Evolutionary conservation across 2,888 invertebrate species (phyloP).

Genomic region (Ecliptopera silaceata): DNA sequence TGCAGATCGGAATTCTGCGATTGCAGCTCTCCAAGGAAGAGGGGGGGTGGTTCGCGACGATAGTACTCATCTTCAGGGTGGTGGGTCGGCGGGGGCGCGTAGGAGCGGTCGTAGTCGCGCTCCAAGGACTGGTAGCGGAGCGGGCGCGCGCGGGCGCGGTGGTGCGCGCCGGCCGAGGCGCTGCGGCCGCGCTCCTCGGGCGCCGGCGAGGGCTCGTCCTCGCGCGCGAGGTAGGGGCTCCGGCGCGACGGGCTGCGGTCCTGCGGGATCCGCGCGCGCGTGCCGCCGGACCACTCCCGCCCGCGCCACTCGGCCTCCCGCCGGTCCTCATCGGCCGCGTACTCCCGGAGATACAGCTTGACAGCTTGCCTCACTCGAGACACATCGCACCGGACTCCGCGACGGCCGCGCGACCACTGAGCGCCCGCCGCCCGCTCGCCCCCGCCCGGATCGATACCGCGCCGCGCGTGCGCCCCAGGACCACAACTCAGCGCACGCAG

Average conservation of each 20-base stretch:
- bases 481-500: conserved; percentile 58
- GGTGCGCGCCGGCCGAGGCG: conserved; percentile 86
- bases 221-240: conserved; percentile 89
- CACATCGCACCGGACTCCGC: conserved; percentile 73
- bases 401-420: conserved; percentile 81
- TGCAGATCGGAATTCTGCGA: conserved; percentile 97
- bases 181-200: conserved; percentile 92
- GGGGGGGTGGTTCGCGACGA: conserved; percentile 83
- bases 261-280: conserved; percentile 89
- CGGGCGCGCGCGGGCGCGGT: conserved; percentile 91
- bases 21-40: conserved; percentile 93
- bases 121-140: conserved; percentile 89
- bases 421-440: conserved; percentile 51
- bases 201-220: conserved; percentile 91
- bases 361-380: conserved; percentile 75
- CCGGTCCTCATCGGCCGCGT: conserved; percentile 82
- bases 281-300: conserved; percentile 70
- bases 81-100: conserved; percentile 90
- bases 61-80: conserved; percentile 84
- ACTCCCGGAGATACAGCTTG: conserved; percentile 83
- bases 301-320: conserved; percentile 80
- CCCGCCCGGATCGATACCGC: no score
- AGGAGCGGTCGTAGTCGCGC: conserved; percentile 92
- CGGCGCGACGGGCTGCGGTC: conserved; percentile 95
- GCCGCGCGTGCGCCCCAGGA: no score